Evolutionary conservation across 2,113 vertebrate genomes (phyloP).

Genomic region (Fukomys damarensis): DNA sequence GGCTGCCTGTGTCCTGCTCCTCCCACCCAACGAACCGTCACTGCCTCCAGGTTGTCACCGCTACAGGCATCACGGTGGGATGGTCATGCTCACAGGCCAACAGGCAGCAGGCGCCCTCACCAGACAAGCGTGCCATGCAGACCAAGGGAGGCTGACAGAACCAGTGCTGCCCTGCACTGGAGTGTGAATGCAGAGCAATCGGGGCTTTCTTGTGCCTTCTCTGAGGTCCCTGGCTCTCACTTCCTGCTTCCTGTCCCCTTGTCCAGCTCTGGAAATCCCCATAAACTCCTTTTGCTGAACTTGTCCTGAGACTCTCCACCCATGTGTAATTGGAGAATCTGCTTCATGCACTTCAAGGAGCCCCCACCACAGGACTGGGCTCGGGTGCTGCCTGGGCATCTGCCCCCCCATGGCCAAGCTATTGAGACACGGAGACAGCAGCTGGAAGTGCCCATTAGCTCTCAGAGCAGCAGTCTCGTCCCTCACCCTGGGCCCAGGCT

Average conservation of each 20-base stretch:
- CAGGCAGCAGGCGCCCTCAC: not conserved
- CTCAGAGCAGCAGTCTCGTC: accelerated
- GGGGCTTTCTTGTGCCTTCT: not conserved
- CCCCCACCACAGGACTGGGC: not conserved
- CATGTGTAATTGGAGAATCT: not conserved
- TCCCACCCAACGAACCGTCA: not conserved
- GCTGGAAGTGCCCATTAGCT: too few species aligned
- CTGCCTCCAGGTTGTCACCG: not conserved
- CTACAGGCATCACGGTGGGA: not conserved
- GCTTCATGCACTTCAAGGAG: not conserved
- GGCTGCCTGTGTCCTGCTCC: not conserved
- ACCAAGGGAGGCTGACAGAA: not conserved
- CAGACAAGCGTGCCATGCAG: not conserved
- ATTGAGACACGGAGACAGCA: not conserved
- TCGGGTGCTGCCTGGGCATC: not conserved
- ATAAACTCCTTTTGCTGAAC: not conserved
- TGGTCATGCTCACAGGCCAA: not conserved
- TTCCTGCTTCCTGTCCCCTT: not conserved
- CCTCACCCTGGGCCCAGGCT: too few species aligned
- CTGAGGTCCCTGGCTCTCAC: not conserved
- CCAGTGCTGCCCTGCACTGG: not conserved
- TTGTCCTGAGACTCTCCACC: not conserved
- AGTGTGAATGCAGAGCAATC: accelerated
- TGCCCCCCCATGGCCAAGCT: not conserved
- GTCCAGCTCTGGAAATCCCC: accelerated